Base-by-base conservation (phyloP, 2,888 invertebrate genomes). In the Mongoloraphidia duomilia region DNA sequence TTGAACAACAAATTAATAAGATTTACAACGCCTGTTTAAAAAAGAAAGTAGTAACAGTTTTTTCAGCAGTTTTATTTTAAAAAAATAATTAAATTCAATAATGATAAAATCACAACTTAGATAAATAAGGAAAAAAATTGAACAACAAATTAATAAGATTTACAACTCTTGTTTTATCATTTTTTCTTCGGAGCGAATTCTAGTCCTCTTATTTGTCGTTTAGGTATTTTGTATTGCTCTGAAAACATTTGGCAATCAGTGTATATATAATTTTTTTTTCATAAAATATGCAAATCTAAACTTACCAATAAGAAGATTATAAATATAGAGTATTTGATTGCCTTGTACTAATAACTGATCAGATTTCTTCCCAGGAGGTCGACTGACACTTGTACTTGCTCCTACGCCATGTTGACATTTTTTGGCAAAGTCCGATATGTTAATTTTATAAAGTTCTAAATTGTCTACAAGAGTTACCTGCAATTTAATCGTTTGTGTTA, bases 321-420 rank as follows among this genome's bases (percentile, higher is more conserved):
- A 61, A 17, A 65, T 58, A 54, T 66, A 67, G 50, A 70, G 60
- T 50, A 91, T 79, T 75, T 93, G 93, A 68, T 93, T 93, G 9
- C 94, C 94, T 70, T 94, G 94, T 52, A 94, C 78, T 65, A 90
- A 75, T 35, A 94, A 78, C 66, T 89, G 86, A 57, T 82, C 81
- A 41, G 68, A 70, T 58, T 78, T 79, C 60, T 85, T 82, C 47
- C 82, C 84, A 3, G 86, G 80, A 13, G 80, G 65, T 54, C 81
- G 77, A 41, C 80, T 82, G 47, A 91, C 80, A 35, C 84, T 84
- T 50, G 91, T 86, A 59, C 92, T 84, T 12, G 93, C 92, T 1
- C 93, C 93, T 46, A 85, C 88, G 11, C 81, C 86, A 52, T 78
- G 77, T 68, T 93, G 92, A 60, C 92, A 86, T 57, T 79, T 77